These are phyloP conservation scores for Eupithecia tripunctaria DNA, from an alignment of 2,888 invertebrate species.

Conservation along the genomic window DNA sequence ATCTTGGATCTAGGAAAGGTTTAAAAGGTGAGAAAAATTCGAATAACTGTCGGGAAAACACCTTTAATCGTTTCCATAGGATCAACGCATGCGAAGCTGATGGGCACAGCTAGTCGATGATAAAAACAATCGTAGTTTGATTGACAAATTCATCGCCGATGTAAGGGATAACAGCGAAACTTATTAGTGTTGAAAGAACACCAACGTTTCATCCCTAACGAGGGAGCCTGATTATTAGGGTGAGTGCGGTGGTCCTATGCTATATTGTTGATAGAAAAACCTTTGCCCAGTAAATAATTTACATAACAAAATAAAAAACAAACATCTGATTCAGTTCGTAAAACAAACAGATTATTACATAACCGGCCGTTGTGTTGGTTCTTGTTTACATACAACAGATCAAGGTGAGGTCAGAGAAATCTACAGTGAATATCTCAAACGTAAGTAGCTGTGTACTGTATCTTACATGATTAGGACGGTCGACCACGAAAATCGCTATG, in stretches of 20 bases:
- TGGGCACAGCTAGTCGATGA: too few relatives aligned
- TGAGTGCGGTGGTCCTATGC: not conserved
- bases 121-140: too few relatives aligned
- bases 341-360: not conserved
- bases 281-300: not conserved
- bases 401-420: constrained; percentile 43
- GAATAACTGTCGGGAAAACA: too few relatives aligned
- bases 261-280: not conserved
- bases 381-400: constrained; percentile 23
- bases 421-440: constrained; percentile 27
- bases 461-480: constrained; percentile 9
- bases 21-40: too few relatives aligned
- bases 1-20: too few relatives aligned
- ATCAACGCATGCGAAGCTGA: too few relatives aligned
- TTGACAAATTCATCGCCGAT: too few relatives aligned
- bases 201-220: too few relatives aligned
- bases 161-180: too few relatives aligned
- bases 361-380: not conserved
- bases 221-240: too few relatives aligned
- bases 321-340: not conserved
- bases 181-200: too few relatives aligned
- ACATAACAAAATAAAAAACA: not conserved
- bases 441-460: not conserved
- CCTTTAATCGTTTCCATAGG: too few relatives aligned
- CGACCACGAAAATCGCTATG: not conserved